Percentiles rank a stretch among this genome's conserved stretches.
These are phyloP conservation scores for Callyntrura guangdongensis DNA, from an alignment of 2,888 invertebrate species.

Conservation along the genomic window DNA sequence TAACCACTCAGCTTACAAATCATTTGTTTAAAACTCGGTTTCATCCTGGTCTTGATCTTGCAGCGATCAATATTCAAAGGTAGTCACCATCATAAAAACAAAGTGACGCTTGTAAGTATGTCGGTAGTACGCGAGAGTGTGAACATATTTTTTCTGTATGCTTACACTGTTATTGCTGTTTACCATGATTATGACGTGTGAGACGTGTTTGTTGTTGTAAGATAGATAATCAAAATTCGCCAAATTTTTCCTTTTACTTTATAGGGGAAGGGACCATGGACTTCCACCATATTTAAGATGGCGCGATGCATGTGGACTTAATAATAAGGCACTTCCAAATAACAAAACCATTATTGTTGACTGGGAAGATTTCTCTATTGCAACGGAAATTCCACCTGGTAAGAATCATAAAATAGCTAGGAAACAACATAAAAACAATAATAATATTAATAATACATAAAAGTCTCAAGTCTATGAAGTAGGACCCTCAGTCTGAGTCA, in stretches of 20 bases:
- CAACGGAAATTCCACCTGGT: slow-evolving; percentile 82
- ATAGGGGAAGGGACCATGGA: slow-evolving; percentile 93
- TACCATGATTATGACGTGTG: too few species aligned
- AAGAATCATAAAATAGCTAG: background rate
- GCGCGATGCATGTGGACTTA: slow-evolving; percentile 92
- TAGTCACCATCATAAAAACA: slow-evolving; percentile 5
- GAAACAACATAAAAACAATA: too few species aligned
- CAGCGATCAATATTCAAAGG: slow-evolving; percentile 94
- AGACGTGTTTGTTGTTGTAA: too few species aligned
- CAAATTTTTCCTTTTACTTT: too few species aligned
- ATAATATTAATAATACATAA: too few species aligned
- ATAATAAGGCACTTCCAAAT: slow-evolving; percentile 86
- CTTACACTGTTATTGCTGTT: too few species aligned
- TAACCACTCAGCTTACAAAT: slow-evolving; percentile 92
- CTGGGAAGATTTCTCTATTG: slow-evolving; percentile 90
- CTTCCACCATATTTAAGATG: slow-evolving; percentile 92
- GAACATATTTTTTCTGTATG: too few species aligned
- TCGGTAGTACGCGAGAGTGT: background rate
- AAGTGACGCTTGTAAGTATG: background rate
- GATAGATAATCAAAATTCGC: too few species aligned
- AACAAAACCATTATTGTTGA: slow-evolving; percentile 87
- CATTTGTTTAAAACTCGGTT: slow-evolving; percentile 92
- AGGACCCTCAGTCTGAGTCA: too few species aligned
- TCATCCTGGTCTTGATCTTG: slow-evolving; percentile 91
- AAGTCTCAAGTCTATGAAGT: too few species aligned